A percentile compares a stretch with the other conserved stretches of the same genome.
Conservation (phyloP, 2,113 vertebrate genomes). For the Poeciliopsis turrubarensis region DNA sequence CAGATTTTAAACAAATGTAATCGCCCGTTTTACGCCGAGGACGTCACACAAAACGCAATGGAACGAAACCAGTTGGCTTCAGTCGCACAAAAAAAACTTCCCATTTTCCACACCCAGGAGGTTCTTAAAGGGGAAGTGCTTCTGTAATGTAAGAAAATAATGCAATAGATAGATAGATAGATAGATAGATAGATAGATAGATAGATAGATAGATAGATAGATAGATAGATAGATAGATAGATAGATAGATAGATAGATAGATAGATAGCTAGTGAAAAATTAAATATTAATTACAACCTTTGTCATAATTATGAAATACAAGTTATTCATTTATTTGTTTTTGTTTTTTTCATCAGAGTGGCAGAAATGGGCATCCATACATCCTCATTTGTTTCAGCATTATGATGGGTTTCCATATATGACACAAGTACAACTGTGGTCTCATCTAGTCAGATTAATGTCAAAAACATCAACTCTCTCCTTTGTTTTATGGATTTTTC, state of each 20-base stretch:
- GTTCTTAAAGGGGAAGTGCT: slow-evolving; percentile 70
- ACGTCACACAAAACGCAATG: slow-evolving; percentile 4
- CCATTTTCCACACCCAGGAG: slow-evolving; percentile 67
- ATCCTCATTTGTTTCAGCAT: no score
- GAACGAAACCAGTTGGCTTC: slow-evolving; percentile 33
- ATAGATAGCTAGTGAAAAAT: neutral
- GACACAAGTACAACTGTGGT: no score
- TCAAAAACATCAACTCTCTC: no score
- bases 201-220: slow-evolving; percentile 29
- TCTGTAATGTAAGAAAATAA: neutral
- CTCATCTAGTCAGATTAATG: no score
- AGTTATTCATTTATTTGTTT: no score
- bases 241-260: slow-evolving; percentile 10
- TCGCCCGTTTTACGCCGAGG: neutral
- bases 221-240: slow-evolving; percentile 7
- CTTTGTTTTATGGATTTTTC: no score
- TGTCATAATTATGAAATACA: no score
- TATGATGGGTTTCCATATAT: no score
- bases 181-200: slow-evolving; percentile 28
- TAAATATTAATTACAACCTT: no score
- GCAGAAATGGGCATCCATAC: no score
- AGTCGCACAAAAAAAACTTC: slow-evolving; percentile 22
- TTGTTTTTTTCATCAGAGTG: no score
- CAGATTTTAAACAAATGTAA: fast-evolving
- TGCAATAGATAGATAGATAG: slow-evolving; percentile 4